Evolutionary conservation across 2,113 vertebrate species (phyloP).

Genomic region (Spizaetus ornatus): DNA sequence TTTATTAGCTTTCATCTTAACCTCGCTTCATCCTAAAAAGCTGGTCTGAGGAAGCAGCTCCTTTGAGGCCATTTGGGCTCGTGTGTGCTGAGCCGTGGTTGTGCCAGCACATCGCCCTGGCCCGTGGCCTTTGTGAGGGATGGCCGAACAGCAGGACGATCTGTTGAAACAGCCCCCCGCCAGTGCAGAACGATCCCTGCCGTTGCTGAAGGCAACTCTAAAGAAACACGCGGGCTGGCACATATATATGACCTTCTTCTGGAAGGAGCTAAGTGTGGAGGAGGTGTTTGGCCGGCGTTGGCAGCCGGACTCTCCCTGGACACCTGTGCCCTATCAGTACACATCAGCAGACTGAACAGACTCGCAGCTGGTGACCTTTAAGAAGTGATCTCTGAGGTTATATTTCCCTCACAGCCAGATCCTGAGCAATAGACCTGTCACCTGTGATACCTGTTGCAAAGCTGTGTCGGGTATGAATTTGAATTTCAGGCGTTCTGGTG

Average conservation of each 20-base stretch:
- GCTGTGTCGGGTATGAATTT: background rate
- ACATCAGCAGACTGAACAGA: background rate
- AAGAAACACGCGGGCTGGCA: background rate
- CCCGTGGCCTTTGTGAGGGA: background rate
- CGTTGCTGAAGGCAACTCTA: background rate
- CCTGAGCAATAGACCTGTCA: background rate
- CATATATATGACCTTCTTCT: background rate
- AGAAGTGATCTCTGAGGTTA: background rate
- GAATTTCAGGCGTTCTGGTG: background rate
- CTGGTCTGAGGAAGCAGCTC: background rate
- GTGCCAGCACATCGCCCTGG: background rate
- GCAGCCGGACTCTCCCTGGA: background rate
- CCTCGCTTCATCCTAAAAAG: background rate
- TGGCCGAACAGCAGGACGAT: background rate
- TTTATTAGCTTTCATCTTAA: background rate
- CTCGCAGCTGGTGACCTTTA: background rate
- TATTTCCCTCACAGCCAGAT: background rate
- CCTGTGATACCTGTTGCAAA: background rate
- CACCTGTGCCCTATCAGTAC: background rate
- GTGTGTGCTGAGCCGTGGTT: background rate
- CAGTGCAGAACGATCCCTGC: background rate
- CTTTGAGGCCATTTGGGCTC: background rate
- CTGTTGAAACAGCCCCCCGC: background rate
- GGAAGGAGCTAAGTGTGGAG: background rate
- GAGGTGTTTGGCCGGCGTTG: fast-evolving